phyloP scores from a whole-genome alignment of 92 coral and sea anemone species.

The Epizoanthus stellaris region DNA sequence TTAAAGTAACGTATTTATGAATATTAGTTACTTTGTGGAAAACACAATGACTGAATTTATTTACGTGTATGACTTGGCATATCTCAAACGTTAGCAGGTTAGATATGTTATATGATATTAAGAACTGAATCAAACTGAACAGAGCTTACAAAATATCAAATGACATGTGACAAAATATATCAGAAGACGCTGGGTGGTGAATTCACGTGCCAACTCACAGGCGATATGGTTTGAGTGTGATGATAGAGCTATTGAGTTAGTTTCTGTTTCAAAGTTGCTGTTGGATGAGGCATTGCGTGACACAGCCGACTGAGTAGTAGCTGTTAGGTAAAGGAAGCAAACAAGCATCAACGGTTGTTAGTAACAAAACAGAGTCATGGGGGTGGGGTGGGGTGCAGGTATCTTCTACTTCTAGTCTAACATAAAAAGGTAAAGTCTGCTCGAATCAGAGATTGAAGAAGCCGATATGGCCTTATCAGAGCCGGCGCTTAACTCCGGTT shows the following conservation, averaged over 20 bases:
- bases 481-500: too few relatives aligned
- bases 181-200: not conserved
- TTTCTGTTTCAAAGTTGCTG: conserved; percentile 1
- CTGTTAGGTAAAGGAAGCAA: conserved; percentile 5
- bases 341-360: not conserved
- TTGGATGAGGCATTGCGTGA: conserved; percentile 1
- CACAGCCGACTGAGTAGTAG: not conserved
- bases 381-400: too few relatives aligned
- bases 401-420: too few relatives aligned
- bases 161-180: not conserved
- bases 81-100: not conserved
- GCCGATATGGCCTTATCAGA: too few relatives aligned
- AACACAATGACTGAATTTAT: not conserved
- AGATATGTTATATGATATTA: not conserved
- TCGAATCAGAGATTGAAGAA: too few relatives aligned
- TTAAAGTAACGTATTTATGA: not conserved
- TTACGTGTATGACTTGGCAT: not conserved
- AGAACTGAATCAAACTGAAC: not conserved
- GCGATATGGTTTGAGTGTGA: conserved; percentile 2
- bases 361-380: not conserved
- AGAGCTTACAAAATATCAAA: not conserved
- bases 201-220: conserved; percentile 8
- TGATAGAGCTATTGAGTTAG: not conserved
- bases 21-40: not conserved
- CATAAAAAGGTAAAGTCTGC: too few relatives aligned